Evolutionary conservation across 2,888 invertebrate genomes (phyloP), one percentile per base, ranked within the genome.

Genomic region (Pomacea canaliculata): DNA sequence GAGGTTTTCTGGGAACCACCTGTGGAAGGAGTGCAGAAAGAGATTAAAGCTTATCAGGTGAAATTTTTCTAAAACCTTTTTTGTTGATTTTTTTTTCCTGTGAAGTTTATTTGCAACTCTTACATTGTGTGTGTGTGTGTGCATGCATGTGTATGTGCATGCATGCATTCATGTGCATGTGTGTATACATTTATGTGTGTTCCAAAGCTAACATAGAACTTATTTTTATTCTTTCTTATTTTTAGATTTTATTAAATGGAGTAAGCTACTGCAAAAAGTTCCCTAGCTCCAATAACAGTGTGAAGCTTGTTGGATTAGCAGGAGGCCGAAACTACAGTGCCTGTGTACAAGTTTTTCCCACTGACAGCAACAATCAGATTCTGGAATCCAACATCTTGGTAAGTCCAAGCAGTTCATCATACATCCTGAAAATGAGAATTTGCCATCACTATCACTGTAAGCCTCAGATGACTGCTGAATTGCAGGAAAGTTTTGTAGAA

Each of bases 341-440:
- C 27, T 71, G 79, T 56, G 85, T 91, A 2, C 86, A 87, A 79
- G 89, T 88, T 27, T 88, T 85, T 77, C 87, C 90, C 3, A 83
- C 83, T 23, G 83, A 87, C 73, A 68, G 81, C n/a, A 83, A 84
- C 67, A 86, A 85, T 72, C 81, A 85, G 48, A 83, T 87, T 46
- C 87, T 87, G 78, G 84, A 87, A 76, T 91, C 91, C 51, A 91
- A 91, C 82, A 87, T 83, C 81, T 80, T 91, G 84, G 90, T 90
- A 76, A 82, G 86, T 82, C 16, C 10, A 56, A 16, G 16, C 51
- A 56, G 4, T 56, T 10, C 16, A 13, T 56, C 12, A 56, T 56
- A 16, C 51, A 56, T 16, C 10, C 51, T 56, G 12, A 56, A 56
- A 16, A 1, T 56, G 16, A 56, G 16, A 10, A 4, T 56, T 37